A percentile compares a stretch with the other conserved stretches of the same genome.
Evolutionary conservation across 1,140 invertebrate species (phyloP).

Genomic region (Helicorthomorpha holstii): DNA sequence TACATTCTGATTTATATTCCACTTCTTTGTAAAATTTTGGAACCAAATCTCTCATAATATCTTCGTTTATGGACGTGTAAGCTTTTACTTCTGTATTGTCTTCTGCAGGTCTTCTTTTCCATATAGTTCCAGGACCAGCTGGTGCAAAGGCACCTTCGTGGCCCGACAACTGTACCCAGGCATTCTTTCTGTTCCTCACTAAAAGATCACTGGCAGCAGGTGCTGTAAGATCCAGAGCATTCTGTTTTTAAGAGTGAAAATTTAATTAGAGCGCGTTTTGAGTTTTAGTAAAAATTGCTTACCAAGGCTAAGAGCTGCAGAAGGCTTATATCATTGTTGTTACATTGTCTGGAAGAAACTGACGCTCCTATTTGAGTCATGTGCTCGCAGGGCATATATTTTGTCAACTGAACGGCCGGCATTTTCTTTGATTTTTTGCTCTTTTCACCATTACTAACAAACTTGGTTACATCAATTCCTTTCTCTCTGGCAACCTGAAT

Average conservation of each 20-base stretch:
- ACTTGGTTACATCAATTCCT: neutral
- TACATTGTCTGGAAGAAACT: too few relatives aligned
- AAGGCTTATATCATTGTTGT: neutral
- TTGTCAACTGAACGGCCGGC: too few relatives aligned
- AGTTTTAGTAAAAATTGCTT: neutral
- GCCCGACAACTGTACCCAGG: slow-evolving; percentile 83
- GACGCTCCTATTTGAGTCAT: too few relatives aligned
- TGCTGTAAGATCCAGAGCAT: slow-evolving; percentile 77
- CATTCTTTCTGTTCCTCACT: slow-evolving; percentile 51
- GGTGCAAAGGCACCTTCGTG: slow-evolving; percentile 74
- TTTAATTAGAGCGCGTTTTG: neutral
- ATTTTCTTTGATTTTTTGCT: too few relatives aligned
- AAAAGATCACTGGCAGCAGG: slow-evolving; percentile 78
- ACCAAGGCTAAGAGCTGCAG: neutral
- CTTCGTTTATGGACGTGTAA: slow-evolving; percentile 61
- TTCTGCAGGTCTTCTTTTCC: slow-evolving; percentile 58
- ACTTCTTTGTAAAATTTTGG: slow-evolving; percentile 75
- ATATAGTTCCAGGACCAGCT: slow-evolving; percentile 80
- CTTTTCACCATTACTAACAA: neutral
- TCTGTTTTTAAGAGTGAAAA: slow-evolving; percentile 40
- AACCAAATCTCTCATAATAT: slow-evolving; percentile 55
- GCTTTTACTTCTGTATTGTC: slow-evolving; percentile 40
- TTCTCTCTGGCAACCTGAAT: slow-evolving; percentile 2
- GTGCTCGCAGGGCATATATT: too few relatives aligned
- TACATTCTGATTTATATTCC: slow-evolving; percentile 61